Evolutionary conservation across 2,113 vertebrate species (phyloP).

Genomic region (Ia io): DNA sequence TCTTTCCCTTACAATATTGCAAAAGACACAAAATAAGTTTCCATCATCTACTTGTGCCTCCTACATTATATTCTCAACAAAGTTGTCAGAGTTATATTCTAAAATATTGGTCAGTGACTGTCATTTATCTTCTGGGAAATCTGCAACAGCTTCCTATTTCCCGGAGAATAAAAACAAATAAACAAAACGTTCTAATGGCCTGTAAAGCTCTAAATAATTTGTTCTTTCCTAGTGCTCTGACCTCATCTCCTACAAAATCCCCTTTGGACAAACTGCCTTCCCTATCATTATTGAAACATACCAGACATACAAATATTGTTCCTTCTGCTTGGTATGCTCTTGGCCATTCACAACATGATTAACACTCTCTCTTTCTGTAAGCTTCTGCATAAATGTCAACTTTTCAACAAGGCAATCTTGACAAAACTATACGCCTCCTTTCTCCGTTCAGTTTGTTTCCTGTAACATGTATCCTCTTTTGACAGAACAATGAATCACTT

Average conservation of each 20-base stretch:
- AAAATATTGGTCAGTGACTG: neutral
- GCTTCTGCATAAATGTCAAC: neutral
- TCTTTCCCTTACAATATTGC: neutral
- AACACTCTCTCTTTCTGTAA: neutral
- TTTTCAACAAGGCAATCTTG: neutral
- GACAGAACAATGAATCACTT: neutral
- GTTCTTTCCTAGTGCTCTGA: neutral
- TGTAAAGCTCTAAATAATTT: neutral
- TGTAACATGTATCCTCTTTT: neutral
- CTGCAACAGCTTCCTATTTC: neutral
- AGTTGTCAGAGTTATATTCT: neutral
- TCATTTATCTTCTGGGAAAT: neutral
- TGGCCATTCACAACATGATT: accelerated
- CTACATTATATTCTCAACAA: neutral
- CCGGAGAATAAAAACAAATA: neutral
- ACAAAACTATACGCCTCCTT: neutral
- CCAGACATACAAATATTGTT: neutral
- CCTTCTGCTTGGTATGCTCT: neutral
- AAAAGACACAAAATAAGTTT: neutral
- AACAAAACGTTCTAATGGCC: neutral
- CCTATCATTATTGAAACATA: neutral
- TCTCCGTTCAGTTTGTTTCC: neutral
- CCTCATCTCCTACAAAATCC: neutral
- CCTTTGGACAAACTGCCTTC: neutral
- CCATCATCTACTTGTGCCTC: neutral